Conservation (phyloP, 2,113 vertebrate genomes). For the Poeciliopsis retropinna region DNA sequence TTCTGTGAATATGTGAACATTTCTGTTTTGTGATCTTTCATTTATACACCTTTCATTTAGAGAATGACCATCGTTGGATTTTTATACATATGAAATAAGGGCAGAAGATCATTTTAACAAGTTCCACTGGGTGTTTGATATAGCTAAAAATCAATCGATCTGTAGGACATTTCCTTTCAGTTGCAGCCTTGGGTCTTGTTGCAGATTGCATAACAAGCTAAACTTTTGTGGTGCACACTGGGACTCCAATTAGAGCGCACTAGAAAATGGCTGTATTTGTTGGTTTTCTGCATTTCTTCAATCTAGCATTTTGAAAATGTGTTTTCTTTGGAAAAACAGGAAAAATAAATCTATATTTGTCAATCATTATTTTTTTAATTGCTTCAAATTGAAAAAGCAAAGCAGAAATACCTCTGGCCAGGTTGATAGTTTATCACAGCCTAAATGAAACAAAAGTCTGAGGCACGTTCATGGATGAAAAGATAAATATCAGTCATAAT, state of each 20-base stretch:
- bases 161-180: slow-evolving; percentile 57
- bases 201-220: slow-evolving; percentile 46
- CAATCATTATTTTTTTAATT: slow-evolving; percentile 28
- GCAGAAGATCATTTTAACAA: slow-evolving; percentile 35
- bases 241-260: slow-evolving; percentile 70
- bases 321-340: slow-evolving; percentile 10
- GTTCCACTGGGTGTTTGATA: slow-evolving; percentile 44
- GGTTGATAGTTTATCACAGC: not conserved
- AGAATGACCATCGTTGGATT: slow-evolving; percentile 1
- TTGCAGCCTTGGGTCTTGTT: slow-evolving; percentile 33
- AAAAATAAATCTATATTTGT: not conserved
- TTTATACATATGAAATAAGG: slow-evolving; percentile 38
- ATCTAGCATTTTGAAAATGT: slow-evolving; percentile 40
- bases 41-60: slow-evolving; percentile 8
- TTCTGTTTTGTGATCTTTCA: not conserved
- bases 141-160: slow-evolving; percentile 46
- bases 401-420: not conserved
- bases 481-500: not conserved
- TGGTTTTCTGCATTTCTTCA: slow-evolving; percentile 46
- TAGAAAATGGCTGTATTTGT: slow-evolving; percentile 56
- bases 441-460: slow-evolving; percentile 13
- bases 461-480: slow-evolving; percentile 18
- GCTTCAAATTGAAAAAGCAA: slow-evolving; percentile 22
- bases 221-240: slow-evolving; percentile 47
- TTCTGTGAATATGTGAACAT: not conserved